A percentile compares a stretch with the other conserved stretches of the same genome.
Conservation (phyloP, 2,797 vertebrate genomes). For the Arnoldichthys spilopterus region DNA sequence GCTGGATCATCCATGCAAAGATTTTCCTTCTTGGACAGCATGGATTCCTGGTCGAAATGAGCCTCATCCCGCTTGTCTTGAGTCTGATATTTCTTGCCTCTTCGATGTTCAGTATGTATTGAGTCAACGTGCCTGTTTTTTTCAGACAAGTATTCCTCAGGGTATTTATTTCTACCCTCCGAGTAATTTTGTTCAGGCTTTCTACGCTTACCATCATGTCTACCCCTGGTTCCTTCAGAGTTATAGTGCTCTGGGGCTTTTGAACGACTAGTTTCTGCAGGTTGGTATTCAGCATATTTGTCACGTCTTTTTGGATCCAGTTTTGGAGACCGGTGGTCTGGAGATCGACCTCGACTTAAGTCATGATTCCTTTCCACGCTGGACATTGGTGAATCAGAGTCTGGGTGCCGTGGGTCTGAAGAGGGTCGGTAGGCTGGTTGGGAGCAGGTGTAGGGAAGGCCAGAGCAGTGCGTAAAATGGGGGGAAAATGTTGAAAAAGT, state of each 20-base stretch:
- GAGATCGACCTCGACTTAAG: conserved; percentile 53
- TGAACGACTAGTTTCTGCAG: conserved; percentile 66
- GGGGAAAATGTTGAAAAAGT: conserved; percentile 17
- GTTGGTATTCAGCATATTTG: conserved; percentile 35
- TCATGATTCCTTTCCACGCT: conserved; percentile 24
- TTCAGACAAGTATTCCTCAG: conserved; percentile 38
- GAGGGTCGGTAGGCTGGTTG: conserved; percentile 61
- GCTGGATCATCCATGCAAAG: conserved; percentile 61
- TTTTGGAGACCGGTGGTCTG: conserved; percentile 62
- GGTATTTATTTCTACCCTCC: conserved; percentile 55
- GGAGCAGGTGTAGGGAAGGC: conserved; percentile 49
- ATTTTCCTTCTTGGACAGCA: conserved; percentile 70
- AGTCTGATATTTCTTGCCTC: conserved; percentile 51
- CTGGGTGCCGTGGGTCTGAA: conserved; percentile 57
- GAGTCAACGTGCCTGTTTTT: conserved; percentile 21
- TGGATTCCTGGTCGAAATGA: conserved; percentile 56
- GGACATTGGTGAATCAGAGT: conserved; percentile 51
- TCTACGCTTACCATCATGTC: conserved; percentile 60
- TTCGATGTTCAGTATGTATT: conserved; percentile 35
- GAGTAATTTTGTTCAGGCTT: conserved; percentile 65
- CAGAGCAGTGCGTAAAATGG: conserved; percentile 53
- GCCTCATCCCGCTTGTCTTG: conserved; percentile 54
- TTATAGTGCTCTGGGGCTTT: conserved; percentile 65
- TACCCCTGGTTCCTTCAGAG: conserved; percentile 73
- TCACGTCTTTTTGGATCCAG: conserved; percentile 24